Base-by-base conservation (phyloP, 2,113 vertebrate species). In the Cranoglanis bouderius region DNA sequence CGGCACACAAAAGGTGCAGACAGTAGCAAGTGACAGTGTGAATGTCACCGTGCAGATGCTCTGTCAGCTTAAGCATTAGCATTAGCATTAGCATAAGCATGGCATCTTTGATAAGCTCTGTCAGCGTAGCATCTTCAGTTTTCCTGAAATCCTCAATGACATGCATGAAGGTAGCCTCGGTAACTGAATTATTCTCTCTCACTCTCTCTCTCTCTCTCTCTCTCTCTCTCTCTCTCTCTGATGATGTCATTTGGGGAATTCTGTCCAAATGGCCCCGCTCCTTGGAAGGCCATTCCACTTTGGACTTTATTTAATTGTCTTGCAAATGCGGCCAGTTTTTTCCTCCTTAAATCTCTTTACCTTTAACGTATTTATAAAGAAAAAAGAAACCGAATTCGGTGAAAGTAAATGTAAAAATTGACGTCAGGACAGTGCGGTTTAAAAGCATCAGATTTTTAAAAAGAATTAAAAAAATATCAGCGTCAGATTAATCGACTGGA, bases 1-100 rank as follows among this genome's bases (percentile, higher is more conserved):
- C 85, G 67, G 93, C 82, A 86, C 89, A 93, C 38, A 1, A 89
- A 38, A 92, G 92, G 93, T 93, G 93, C 92, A 88, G 93, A 94
- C 91, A 94, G 94, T 18, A 35, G 38, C 26, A 49, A 49, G 55
- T 81, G 74, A 82, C 35, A 32, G 78, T 12, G 86, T 59, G 82
- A 29, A 83, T 43, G 40, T 43, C 6, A 83, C 57, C 4, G 0
- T 40, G 10, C 19, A 59, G 8, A 59, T 14, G 84, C 49, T 35
- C 49, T 40, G 67, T n/a, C 70, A 63, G 82, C 38, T 40, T 84
- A 63, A 77, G 13, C 65, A 53, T 72, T 74, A 74, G 84, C 65
- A 70, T 67, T 35, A 59, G n/a, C 46, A 49, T 49, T 49, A 49
- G 46, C 46, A 49, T 10, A 49, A 49, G 9, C 46, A 10, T 49